Evolutionary conservation across 1,140 invertebrate genomes (phyloP).

Genomic region (Melanaphis sacchari): DNA sequence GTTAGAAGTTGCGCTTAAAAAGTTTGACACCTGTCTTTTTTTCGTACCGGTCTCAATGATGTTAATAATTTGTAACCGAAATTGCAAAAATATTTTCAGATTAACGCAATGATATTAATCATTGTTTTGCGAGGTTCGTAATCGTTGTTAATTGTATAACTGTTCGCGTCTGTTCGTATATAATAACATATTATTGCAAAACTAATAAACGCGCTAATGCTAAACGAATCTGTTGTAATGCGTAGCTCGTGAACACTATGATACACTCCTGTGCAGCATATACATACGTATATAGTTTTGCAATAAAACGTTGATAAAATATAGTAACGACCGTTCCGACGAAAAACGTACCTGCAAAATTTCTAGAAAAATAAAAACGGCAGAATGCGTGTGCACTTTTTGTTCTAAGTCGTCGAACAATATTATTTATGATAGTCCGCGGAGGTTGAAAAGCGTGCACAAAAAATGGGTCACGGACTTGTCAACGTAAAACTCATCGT

Average conservation of each 20-base stretch:
- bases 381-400: not conserved
- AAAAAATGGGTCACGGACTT: conserved; percentile 49
- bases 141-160: conserved; percentile 13
- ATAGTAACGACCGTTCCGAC: not conserved
- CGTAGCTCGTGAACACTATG: not conserved
- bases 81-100: not conserved
- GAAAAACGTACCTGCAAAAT: not conserved
- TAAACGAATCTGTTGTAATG: not conserved
- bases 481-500: conserved; percentile 39
- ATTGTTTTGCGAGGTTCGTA: not conserved
- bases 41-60: too few relatives aligned
- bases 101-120: not conserved
- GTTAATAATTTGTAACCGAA: not conserved
- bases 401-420: not conserved
- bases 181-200: not conserved
- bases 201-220: not conserved
- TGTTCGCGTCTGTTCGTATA: too few relatives aligned
- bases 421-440: not conserved
- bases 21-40: not conserved
- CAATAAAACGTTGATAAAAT: not conserved
- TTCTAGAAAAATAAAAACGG: not conserved
- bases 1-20: not conserved
- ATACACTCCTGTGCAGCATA: not conserved
- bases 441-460: conserved; percentile 17
- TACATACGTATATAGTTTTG: too few relatives aligned